Percentiles rank a stretch among this genome's conserved stretches.
Conservation (phyloP, 2,113 vertebrate species). For the Eulemur rufifrons region DNA sequence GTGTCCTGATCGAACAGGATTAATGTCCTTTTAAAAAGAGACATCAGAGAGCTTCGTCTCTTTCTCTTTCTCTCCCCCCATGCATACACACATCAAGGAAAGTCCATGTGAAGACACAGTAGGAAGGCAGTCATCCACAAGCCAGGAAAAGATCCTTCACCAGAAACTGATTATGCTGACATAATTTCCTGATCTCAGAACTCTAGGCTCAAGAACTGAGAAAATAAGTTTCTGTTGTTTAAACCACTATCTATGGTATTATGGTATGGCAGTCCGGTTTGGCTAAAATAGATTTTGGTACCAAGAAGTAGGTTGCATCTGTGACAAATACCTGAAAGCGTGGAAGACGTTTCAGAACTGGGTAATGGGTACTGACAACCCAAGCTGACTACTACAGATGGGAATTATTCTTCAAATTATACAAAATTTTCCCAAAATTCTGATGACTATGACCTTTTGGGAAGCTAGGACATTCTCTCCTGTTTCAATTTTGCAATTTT, state of each 20-base stretch:
- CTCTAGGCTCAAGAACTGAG: rapidly evolving
- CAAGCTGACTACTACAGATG: neutral
- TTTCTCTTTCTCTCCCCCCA: neutral
- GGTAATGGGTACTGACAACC: neutral
- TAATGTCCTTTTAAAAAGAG: neutral
- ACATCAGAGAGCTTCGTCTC: rapidly evolving
- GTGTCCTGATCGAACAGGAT: neutral
- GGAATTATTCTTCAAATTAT: neutral
- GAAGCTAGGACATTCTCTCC: neutral
- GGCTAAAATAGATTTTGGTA: neutral
- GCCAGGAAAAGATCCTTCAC: neutral
- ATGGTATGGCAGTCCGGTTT: rapidly evolving
- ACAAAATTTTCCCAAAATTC: neutral
- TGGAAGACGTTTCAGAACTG: neutral
- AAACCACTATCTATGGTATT: neutral
- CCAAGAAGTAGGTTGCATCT: neutral
- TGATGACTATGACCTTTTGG: neutral
- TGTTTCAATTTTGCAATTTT: neutral
- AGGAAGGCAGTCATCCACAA: rapidly evolving
- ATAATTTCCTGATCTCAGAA: neutral
- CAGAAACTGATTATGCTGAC: neutral
- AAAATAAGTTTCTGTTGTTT: neutral
- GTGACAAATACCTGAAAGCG: neutral
- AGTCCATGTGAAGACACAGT: neutral
- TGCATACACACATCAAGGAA: neutral